Conservation (phyloP, 2,797 vertebrate genomes). For the Pempheris klunzingeri region DNA sequence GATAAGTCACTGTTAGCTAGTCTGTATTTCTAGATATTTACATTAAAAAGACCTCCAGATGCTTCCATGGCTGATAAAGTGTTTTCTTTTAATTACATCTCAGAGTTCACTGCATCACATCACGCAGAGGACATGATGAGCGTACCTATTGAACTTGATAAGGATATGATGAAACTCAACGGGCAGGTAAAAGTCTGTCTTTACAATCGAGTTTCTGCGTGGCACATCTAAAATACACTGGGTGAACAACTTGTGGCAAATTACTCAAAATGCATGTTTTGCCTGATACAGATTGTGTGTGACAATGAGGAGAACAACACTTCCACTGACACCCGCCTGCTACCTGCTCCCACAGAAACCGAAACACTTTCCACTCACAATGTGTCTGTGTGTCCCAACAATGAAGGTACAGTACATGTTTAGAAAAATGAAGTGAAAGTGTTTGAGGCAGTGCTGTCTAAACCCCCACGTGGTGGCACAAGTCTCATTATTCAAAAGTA, state of each 20-base stretch:
- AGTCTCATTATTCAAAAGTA: not conserved
- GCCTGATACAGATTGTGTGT: conserved; percentile 77
- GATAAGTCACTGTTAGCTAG: no score
- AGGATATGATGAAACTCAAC: conserved; percentile 76
- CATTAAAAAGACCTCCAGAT: not conserved
- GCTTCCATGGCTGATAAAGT: not conserved
- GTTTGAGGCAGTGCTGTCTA: not conserved
- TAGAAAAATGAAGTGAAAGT: not conserved
- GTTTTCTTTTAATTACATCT: conserved; percentile 11
- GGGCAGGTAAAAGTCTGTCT: conserved; percentile 78
- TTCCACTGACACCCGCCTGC: conserved; percentile 16
- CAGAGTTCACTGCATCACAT: conserved; percentile 61
- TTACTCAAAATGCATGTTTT: not conserved
- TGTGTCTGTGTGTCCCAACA: conserved; percentile 17
- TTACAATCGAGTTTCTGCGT: not conserved
- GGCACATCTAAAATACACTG: not conserved
- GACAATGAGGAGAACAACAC: conserved; percentile 68
- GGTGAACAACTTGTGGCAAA: not conserved
- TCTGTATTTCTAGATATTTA: not conserved
- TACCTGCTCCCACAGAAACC: conserved; percentile 17
- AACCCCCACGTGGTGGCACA: no score
- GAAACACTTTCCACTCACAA: not conserved
- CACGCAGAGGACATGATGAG: conserved; percentile 64
- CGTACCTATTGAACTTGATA: conserved; percentile 65
- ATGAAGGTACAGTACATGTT: conserved; percentile 61